Base-by-base conservation (phyloP, 2,888 invertebrate species). In the Aphrophora alni region DNA sequence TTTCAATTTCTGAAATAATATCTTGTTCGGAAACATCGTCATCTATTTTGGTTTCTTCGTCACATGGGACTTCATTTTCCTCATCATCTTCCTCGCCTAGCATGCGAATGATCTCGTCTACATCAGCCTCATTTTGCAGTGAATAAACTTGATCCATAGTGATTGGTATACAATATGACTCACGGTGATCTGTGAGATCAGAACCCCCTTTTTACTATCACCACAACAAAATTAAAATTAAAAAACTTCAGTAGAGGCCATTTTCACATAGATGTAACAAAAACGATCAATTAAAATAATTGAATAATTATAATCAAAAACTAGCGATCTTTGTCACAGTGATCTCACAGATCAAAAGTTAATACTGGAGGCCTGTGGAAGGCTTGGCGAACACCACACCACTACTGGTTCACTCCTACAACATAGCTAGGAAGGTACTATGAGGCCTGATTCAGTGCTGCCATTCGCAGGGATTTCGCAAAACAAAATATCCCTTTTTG, bases 261-360 rank as follows among this genome's bases (percentile, higher is more conserved):
- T 33, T 33, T 10, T 7, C 33, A 10, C 33, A 33, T 4, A 33
- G 10, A 33, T 33, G 33, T n/a, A 33, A 33, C 33, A 10, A 33
- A 33, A 7, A 33, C 10, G 10, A 33, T 33, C 10, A 10, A 33
- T 33, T 33, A 33, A 68, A 68, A 21, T 68, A 25, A 68, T 7
- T 7, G 5, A 68, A 5, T 24, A 25, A 68, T 7, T 7, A 68
- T 24, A 4, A 21, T 7, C 10, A 25, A 12, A 68, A 68, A 68
- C 21, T 68, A 7, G 4, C 21, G 25, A 68, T 25, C 4, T 68
- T 68, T 1, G 27, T 26, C 21, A 21, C 70, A 21, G 70, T 24
- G 70, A 70, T 70, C 70, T 70, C 3, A 70, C 70, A 70, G 70
- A 70, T 73, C 33, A 33, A 73, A 73, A 73, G 28, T 73, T 25